Conservation (phyloP, 2,113 vertebrate species). For the Morone saxatilis region DNA sequence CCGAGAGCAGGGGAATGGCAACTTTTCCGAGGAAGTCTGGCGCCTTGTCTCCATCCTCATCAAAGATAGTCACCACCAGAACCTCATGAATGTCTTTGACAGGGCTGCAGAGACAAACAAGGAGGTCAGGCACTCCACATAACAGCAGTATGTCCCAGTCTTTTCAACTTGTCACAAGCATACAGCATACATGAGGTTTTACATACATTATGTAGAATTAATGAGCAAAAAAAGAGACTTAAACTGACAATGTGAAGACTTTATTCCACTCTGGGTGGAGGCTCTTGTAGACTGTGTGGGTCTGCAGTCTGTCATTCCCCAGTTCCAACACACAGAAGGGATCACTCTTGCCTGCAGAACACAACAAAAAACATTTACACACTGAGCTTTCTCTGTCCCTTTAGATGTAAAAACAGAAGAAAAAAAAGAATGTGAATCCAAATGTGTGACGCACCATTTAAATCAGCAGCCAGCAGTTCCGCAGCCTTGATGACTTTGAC, state of each 20-base stretch:
- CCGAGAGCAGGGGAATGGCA: conserved; percentile 93
- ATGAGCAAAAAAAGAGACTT: neutral
- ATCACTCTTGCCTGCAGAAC: conserved; percentile 93
- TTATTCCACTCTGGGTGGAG: conserved; percentile 97
- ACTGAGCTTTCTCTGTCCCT: neutral
- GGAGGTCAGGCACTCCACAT: neutral
- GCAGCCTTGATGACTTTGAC: conserved; percentile 93
- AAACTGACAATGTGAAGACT: conserved; percentile 96
- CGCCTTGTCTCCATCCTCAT: conserved; percentile 98
- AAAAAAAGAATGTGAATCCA: neutral
- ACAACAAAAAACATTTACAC: conserved; percentile 42
- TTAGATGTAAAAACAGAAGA: neutral
- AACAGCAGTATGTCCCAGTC: neutral
- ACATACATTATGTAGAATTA: neutral
- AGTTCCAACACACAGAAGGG: conserved; percentile 96
- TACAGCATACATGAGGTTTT: neutral
- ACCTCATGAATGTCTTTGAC: conserved; percentile 95
- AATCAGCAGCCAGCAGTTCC: conserved; percentile 94
- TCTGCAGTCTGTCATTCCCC: conserved; percentile 94
- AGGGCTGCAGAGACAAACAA: conserved; percentile 83
- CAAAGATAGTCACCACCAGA: conserved; percentile 95
- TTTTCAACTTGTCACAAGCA: neutral
- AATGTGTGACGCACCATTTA: conserved; percentile 88
- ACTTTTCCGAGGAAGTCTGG: conserved; percentile 98
- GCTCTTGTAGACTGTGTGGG: conserved; percentile 95